phyloP scores from a whole-genome alignment of 2,797 vertebrate species.

The Sebastolobus alascanus region DNA sequence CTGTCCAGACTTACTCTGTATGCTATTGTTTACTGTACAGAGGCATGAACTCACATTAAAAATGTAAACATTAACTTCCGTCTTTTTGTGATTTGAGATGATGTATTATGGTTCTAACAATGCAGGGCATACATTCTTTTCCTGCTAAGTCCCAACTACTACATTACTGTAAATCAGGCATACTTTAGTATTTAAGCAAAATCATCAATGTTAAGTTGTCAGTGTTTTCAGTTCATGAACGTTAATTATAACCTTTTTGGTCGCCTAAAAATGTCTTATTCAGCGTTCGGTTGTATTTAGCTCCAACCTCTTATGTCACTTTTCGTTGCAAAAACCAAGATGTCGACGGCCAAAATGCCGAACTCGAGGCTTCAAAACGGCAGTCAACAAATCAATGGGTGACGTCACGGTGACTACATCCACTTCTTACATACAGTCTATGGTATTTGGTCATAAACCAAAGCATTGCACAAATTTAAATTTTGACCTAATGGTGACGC shows the following conservation, averaged over 20 bases:
- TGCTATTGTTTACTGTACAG: slow-evolving; percentile 20
- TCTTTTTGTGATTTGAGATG: slow-evolving; percentile 27
- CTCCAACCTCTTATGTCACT: too few species aligned
- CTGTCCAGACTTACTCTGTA: slow-evolving; percentile 14
- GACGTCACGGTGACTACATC: too few species aligned
- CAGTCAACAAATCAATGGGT: too few species aligned
- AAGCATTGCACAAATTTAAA: too few species aligned
- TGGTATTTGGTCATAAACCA: too few species aligned
- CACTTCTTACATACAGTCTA: accelerated
- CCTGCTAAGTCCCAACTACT: slow-evolving; percentile 1
- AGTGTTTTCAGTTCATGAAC: too few species aligned
- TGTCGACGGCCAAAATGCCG: accelerated
- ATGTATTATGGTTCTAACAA: slow-evolving; percentile 32
- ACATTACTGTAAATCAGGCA: neutral
- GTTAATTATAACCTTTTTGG: too few species aligned
- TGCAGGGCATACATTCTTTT: slow-evolving; percentile 18
- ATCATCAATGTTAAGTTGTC: neutral
- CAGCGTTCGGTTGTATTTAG: too few species aligned
- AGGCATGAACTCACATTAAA: slow-evolving; percentile 13
- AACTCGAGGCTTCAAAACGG: too few species aligned
- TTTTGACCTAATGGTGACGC: neutral
- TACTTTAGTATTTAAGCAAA: neutral
- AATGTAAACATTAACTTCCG: slow-evolving; percentile 15
- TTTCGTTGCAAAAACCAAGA: too few species aligned
- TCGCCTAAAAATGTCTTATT: too few species aligned